Base-by-base conservation (phyloP, 2,888 invertebrate genomes). In the Syrista parreyssii region DNA sequence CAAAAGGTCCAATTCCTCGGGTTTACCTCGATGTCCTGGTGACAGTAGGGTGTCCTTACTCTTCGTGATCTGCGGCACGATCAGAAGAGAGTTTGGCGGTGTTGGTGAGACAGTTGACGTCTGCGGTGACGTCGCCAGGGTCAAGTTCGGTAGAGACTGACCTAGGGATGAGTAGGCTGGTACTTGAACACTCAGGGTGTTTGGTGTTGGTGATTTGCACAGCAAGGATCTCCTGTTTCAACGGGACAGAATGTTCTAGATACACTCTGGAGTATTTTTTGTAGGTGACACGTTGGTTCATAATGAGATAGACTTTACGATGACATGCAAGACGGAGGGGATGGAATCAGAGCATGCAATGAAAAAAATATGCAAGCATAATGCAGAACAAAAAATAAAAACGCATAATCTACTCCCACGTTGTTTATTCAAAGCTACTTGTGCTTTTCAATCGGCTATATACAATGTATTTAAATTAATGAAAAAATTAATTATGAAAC, bases 61-160 rank as follows among this genome's bases (percentile, higher is more conserved):
- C 82, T 90, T 90, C 77, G 92, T 92, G 80, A 92, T 92, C 83
- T 91, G 90, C 68, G 92, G 92, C 79, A 92, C 91, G 80, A 92
- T 91, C 76, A 92, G 90, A 69, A 91, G 89, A 34, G 92, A 91
- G 81, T 90, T 91, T 12, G 91, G 92, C 74, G 92, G 91, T 77
- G 91, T 92, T 36, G 92, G 90, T 31, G 91, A 91, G 33, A 91
- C 90, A 23, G 90, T 90, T 32, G 91, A 91, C 12, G 91, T 91
- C 83, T 91, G 91, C 35, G 91, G 91, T 71, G 91, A 91, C 30
- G 91, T 91, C 12, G 91, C 91, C 73, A 91, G 84, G 32, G 93
- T 93, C 77, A 97, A 92, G 89, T 97, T 97, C 3, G 97, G 97
- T 86, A 97, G 92, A 88, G 96, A 97, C 90, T 97, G 96, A 40